Percentiles rank a stretch among this genome's conserved stretches.
Evolutionary conservation across 2,113 vertebrate genomes (phyloP).

Genomic region (Passer domesticus): DNA sequence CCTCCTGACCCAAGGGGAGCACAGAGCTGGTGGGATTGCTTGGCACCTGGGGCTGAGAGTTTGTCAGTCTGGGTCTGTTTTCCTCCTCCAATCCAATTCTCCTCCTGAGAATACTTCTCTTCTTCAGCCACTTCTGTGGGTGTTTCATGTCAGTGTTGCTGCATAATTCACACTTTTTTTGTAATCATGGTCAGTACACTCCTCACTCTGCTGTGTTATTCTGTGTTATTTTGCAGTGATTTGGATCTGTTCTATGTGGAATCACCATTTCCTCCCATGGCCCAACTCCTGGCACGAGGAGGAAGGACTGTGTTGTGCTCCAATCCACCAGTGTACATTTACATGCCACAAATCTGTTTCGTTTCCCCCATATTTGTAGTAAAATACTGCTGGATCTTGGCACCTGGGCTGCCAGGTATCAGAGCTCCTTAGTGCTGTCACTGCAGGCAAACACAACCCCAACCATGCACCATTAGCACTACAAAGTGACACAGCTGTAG

Average conservation of each 20-base stretch:
- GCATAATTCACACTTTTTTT: neutral
- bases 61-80: neutral
- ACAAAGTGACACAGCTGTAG: conserved; percentile 52
- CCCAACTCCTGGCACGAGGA: neutral
- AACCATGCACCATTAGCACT: conserved; percentile 12
- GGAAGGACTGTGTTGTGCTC: neutral
- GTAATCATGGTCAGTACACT: neutral
- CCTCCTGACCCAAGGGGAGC: neutral
- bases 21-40: neutral
- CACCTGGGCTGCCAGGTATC: neutral
- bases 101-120: neutral
- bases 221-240: neutral
- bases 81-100: neutral
- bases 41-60: neutral
- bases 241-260: neutral
- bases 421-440: neutral
- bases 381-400: neutral
- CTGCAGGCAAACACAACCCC: neutral
- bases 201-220: neutral
- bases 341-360: neutral
- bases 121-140: neutral
- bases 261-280: neutral
- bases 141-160: neutral
- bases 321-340: neutral
- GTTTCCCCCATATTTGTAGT: neutral